Percentiles rank a stretch among this genome's conserved stretches.
phyloP scores from a whole-genome alignment of 2,113 vertebrate genomes.

The Oreochromis niloticus region DNA sequence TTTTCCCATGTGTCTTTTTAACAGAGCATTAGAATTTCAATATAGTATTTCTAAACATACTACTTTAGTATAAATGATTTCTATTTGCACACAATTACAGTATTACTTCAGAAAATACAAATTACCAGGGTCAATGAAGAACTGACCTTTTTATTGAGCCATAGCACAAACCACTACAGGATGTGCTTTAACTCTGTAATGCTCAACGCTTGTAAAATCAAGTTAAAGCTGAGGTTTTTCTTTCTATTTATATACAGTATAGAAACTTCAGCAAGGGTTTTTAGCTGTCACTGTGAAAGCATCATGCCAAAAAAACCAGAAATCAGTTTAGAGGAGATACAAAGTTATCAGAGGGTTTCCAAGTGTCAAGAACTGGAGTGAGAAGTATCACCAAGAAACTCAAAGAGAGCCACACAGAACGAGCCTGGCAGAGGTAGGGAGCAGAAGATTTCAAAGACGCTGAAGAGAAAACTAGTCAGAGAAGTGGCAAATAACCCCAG shows the following conservation, averaged over 20 bases:
- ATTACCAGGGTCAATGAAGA: too few species aligned
- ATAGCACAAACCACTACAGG: not conserved
- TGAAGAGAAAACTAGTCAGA: not conserved
- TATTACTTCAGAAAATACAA: too few species aligned
- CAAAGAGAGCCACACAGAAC: not conserved
- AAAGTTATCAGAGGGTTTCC: not conserved
- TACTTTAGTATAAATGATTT: not conserved
- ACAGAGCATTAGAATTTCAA: not conserved
- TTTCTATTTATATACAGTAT: not conserved
- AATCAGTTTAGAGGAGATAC: not conserved
- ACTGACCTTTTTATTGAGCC: not conserved
- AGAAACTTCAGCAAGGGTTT: not conserved
- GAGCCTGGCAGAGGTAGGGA: not conserved
- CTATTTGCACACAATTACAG: too few species aligned
- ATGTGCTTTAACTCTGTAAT: not conserved
- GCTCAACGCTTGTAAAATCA: not conserved
- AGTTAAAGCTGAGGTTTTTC: not conserved
- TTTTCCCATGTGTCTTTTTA: not conserved
- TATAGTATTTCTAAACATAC: not conserved
- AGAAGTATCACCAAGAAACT: not conserved
- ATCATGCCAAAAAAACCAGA: fast-evolving
- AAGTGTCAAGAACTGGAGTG: not conserved
- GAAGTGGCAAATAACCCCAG: not conserved
- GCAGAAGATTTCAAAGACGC: not conserved
- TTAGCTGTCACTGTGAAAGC: not conserved